phyloP scores from a whole-genome alignment of 2,888 invertebrate species.

The Mayetiola destructor region DNA sequence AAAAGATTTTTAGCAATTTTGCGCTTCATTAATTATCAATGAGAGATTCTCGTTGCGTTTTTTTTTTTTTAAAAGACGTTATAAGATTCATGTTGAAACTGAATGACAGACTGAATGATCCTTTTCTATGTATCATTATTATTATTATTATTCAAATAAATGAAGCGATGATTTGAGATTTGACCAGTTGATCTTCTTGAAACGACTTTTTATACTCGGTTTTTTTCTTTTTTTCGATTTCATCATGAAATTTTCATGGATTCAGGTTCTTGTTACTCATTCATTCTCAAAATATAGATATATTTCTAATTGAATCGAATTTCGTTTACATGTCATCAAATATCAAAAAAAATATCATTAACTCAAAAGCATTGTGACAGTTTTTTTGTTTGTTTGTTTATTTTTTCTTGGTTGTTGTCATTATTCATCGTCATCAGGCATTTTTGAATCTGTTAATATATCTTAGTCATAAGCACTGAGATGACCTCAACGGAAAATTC shows the following conservation, averaged over 20 bases:
- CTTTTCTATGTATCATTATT: conserved; percentile 1
- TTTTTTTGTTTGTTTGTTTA: too few species aligned
- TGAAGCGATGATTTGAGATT: conserved; percentile 12
- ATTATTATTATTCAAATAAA: conserved; percentile 1
- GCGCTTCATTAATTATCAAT: conserved; percentile 8
- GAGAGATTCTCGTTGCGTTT: too few species aligned
- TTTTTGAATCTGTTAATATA: neutral
- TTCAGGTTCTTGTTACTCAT: neutral
- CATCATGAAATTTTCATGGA: neutral
- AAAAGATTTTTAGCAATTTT: neutral
- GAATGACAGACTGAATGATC: neutral
- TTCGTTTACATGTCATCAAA: conserved; percentile 12
- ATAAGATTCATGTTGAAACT: neutral
- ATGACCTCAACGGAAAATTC: neutral
- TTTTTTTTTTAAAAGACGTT: too few species aligned
- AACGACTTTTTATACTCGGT: too few species aligned
- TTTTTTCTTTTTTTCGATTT: neutral
- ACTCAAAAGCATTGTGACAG: conserved; percentile 9
- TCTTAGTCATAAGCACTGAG: neutral
- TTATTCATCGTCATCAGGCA: too few species aligned
- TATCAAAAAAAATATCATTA: conserved; percentile 12
- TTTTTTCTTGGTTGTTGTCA: too few species aligned
- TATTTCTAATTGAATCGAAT: neutral
- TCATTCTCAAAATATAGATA: neutral
- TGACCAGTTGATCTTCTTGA: conserved; percentile 11